These are phyloP conservation scores for Autographa pulchrina DNA, from an alignment of 2,888 invertebrate genomes.

Conservation along the genomic window DNA sequence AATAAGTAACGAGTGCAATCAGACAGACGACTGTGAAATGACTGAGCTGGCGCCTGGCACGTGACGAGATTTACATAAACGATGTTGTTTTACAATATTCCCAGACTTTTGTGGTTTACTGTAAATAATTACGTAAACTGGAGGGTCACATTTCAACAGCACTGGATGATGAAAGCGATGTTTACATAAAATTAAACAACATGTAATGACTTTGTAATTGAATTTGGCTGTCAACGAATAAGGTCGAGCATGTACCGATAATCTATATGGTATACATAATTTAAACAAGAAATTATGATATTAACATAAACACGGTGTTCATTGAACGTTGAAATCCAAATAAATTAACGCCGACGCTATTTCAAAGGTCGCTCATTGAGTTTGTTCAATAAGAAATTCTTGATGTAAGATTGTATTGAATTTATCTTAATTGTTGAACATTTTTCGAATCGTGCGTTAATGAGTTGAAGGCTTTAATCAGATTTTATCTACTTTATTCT, in stretches of 20 bases:
- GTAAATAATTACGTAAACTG: constrained; percentile 35
- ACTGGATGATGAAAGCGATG: constrained; percentile 58
- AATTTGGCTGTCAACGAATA: constrained; percentile 61
- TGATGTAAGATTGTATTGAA: constrained; percentile 41
- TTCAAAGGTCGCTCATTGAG: constrained; percentile 45
- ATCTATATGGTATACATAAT: constrained; percentile 38
- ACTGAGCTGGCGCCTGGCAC: background rate
- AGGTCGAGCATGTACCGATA: constrained; percentile 47
- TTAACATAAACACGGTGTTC: constrained; percentile 48
- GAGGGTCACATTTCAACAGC: constrained; percentile 55
- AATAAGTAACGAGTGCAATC: background rate
- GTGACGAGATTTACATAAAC: constrained; percentile 15
- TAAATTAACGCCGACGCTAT: constrained; percentile 47
- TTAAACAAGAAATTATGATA: constrained; percentile 53
- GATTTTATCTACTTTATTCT: constrained; percentile 49
- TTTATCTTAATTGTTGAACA: constrained; percentile 43
- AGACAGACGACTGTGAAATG: constrained; percentile 1
- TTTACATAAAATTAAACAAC: constrained; percentile 65
- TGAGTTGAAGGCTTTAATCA: constrained; percentile 44
- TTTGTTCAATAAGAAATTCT: constrained; percentile 47
- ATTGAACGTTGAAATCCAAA: constrained; percentile 47
- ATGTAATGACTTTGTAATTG: constrained; percentile 64
- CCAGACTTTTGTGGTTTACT: constrained; percentile 20
- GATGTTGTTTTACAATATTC: constrained; percentile 16
- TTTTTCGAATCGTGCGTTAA: constrained; percentile 47